Evolutionary conservation across 2,888 invertebrate genomes (phyloP), one percentile per base, ranked within the genome.

Genomic region (Desoria tigrina): DNA sequence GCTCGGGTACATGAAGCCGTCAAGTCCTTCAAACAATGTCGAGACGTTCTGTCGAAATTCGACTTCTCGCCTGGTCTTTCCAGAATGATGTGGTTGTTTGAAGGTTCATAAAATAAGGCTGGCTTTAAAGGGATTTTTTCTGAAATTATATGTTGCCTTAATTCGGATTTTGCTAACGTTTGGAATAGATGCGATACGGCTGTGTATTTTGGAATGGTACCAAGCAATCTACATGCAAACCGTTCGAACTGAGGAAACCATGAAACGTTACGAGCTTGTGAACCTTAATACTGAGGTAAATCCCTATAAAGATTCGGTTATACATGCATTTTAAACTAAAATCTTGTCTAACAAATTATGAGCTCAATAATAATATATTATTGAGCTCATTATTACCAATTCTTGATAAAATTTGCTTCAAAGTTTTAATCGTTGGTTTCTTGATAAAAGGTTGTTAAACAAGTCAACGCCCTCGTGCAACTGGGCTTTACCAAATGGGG

Each of bases 191-290:
- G 69, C 68, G 1, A 28, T 74, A 18, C 61, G 74, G 55, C 71
- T 74, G 68, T 66, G 64, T 11, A 66, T 74, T 23, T 37, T 74
- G 32, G 71, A 74, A 45, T 76, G 76, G 76, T 74, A 76, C 55
- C 65, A 72, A 39, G 66, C 45, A 2, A 63, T 58, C 18, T 73
- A 64, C 51, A 11, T 23, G 2, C 57, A 63, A 23, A 18, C 28
- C 21, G 61, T 65, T 61, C 59, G 54, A n/a, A 49, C 2, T 42
- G 42, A 57, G 56, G 2, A 27, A 54, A 23, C 54, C 45, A 32
- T 28, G 54, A 21, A 62, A 39, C 37, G 37, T n/a, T 58, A 24
- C 27, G 26, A 42, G 3, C n/a, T 24, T 7, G 45, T 58, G 2
- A 42, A 42, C 6, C 37, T 27, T 9, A 24, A 58, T 28, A 42